Evolutionary conservation across 2,797 vertebrate genomes (phyloP).

Genomic region (Lerista edwardsae): DNA sequence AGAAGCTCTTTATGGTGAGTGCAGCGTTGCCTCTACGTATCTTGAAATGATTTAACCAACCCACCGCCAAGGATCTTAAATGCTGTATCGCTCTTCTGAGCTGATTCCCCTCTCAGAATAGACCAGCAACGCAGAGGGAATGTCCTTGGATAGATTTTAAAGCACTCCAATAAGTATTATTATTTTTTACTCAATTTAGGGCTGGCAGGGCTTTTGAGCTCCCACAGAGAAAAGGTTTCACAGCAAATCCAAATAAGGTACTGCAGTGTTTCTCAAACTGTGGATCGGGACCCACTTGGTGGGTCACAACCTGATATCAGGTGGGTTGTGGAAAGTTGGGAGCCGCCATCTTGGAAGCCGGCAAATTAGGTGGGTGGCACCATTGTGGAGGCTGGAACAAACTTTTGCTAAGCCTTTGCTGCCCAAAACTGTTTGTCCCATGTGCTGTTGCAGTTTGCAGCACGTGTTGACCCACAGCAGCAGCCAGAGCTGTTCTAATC

Average conservation of each 20-base stretch:
- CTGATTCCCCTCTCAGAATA: not conserved
- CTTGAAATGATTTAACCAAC: conserved; percentile 32
- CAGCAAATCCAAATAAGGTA: conserved; percentile 1
- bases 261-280: too few species aligned
- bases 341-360: too few species aligned
- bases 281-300: not conserved
- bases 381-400: too few species aligned
- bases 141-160: conserved; percentile 35
- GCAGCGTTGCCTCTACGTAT: not conserved
- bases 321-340: too few species aligned
- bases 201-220: conserved; percentile 30
- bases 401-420: too few species aligned
- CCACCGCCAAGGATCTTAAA: conserved; percentile 25
- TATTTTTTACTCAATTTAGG: not conserved
- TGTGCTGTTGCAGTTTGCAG: too few species aligned
- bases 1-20: not conserved
- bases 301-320: too few species aligned
- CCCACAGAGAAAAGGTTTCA: not conserved
- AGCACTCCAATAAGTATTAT: not conserved
- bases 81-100: conserved; percentile 25
- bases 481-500: too few species aligned
- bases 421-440: too few species aligned
- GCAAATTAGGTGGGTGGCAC: too few species aligned
- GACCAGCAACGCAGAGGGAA: conserved; percentile 35
- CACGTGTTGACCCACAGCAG: too few species aligned